Percentiles rank a stretch among this genome's conserved stretches.
These are phyloP conservation scores for Diploptera punctata DNA, from an alignment of 2,888 invertebrate species.

Conservation along the genomic window DNA sequence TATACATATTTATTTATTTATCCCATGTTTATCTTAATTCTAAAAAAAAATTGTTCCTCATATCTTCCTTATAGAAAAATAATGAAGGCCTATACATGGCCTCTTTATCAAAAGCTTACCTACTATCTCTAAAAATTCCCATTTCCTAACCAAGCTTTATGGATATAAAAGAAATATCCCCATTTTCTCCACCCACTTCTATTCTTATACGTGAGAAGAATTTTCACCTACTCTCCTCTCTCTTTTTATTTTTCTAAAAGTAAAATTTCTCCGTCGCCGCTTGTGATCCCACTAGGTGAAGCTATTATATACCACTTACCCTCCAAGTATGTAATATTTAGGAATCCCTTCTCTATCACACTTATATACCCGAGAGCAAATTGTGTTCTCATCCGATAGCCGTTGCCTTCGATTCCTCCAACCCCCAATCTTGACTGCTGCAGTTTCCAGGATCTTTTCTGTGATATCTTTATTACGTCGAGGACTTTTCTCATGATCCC, in stretches of 20 bases:
- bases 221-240: background rate
- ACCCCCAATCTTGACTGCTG: background rate
- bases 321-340: constrained; percentile 14
- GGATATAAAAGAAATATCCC: constrained; percentile 21
- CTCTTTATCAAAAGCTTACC: too few relatives aligned
- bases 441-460: background rate
- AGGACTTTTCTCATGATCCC: background rate
- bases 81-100: background rate
- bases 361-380: constrained; percentile 2
- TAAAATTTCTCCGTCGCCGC: constrained; percentile 2
- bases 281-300: background rate
- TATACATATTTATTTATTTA: too few relatives aligned
- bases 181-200: background rate
- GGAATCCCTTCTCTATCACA: background rate
- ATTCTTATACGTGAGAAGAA: constrained; percentile 10
- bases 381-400: constrained; percentile 13
- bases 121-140: background rate
- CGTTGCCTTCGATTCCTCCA: background rate
- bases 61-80: background rate
- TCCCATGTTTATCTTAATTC: too few relatives aligned
- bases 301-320: constrained; percentile 17
- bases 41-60: too few relatives aligned
- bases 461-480: constrained; percentile 1
- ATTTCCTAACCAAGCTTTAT: background rate
- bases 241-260: background rate